A percentile compares a stretch with the other conserved stretches of the same genome.
phyloP scores from a whole-genome alignment of 2,113 vertebrate species.

The Antidorcas marsupialis region DNA sequence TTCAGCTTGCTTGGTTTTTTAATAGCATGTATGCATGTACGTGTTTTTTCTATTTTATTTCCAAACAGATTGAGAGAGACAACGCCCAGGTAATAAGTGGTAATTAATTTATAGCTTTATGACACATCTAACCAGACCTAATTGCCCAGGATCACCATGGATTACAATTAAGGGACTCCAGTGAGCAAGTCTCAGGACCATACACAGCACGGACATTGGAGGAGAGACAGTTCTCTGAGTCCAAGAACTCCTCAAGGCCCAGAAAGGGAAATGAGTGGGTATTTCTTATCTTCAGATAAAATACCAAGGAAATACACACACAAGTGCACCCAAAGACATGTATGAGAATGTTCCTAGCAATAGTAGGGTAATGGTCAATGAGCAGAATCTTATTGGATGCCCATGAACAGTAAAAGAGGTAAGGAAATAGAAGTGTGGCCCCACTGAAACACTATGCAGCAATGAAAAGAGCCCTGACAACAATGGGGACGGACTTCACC shows the following conservation, averaged over 20 bases:
- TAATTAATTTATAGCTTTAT: conserved; percentile 61
- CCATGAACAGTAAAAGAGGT: fast-evolving
- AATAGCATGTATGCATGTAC: fast-evolving
- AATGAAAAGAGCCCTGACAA: background rate
- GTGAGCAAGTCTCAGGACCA: background rate
- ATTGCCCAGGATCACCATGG: background rate
- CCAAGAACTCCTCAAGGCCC: background rate
- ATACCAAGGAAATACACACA: background rate
- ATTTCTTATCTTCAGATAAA: background rate
- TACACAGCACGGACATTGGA: fast-evolving
- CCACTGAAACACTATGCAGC: fast-evolving
- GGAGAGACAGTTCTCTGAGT: background rate
- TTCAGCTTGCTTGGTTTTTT: background rate
- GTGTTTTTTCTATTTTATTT: background rate
- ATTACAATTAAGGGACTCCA: background rate
- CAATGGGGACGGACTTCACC: fast-evolving
- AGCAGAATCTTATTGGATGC: fast-evolving
- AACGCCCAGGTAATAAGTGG: background rate
- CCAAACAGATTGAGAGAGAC: background rate
- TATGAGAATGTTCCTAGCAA: background rate
- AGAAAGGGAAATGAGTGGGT: background rate
- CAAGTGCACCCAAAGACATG: fast-evolving
- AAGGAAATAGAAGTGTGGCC: fast-evolving
- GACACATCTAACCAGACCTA: background rate
- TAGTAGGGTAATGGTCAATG: fast-evolving